These are phyloP conservation scores for Nomada lathburiana DNA, from an alignment of 2,888 invertebrate species.

Conservation along the genomic window DNA sequence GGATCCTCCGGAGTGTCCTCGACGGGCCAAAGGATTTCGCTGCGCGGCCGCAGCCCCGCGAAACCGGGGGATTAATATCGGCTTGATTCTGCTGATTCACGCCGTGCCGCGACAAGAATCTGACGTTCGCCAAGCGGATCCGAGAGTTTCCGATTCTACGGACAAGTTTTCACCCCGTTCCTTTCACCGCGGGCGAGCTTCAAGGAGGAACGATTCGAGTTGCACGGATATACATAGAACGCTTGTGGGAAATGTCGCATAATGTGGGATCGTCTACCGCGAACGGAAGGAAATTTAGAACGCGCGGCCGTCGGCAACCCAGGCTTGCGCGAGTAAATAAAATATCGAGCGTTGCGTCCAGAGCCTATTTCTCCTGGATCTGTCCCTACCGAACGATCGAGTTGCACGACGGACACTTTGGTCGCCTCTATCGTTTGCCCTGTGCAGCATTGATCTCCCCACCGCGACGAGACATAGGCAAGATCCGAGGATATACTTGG, in stretches of 20 bases:
- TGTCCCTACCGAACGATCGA: conserved; percentile 12
- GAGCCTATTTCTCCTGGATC: neutral
- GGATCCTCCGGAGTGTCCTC: conserved; percentile 38
- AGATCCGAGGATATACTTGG: conserved; percentile 55
- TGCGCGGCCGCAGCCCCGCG: conserved; percentile 10
- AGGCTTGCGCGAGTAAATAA: conserved; percentile 31
- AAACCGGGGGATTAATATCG: conserved; percentile 32
- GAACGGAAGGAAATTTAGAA: conserved; percentile 19
- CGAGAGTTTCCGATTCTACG: neutral
- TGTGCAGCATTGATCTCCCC: conserved; percentile 2
- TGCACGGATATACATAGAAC: neutral
- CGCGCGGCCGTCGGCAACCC: neutral
- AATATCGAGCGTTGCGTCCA: conserved; percentile 18
- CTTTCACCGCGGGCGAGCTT: too few relatives aligned
- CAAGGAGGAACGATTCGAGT: neutral
- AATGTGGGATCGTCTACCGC: conserved; percentile 4
- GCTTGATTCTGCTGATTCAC: conserved; percentile 18
- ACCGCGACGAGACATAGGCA: conserved; percentile 2
- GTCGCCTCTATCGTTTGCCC: conserved; percentile 12
- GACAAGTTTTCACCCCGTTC: too few relatives aligned
- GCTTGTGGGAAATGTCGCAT: conserved; percentile 22
- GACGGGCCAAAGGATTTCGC: conserved; percentile 24
- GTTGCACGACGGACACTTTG: conserved; percentile 23
- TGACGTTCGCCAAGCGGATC: neutral
- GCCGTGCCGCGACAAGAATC: neutral